These are phyloP conservation scores for Drosophila villosipedis DNA, from an alignment of 2,888 invertebrate species.

Conservation along the genomic window DNA sequence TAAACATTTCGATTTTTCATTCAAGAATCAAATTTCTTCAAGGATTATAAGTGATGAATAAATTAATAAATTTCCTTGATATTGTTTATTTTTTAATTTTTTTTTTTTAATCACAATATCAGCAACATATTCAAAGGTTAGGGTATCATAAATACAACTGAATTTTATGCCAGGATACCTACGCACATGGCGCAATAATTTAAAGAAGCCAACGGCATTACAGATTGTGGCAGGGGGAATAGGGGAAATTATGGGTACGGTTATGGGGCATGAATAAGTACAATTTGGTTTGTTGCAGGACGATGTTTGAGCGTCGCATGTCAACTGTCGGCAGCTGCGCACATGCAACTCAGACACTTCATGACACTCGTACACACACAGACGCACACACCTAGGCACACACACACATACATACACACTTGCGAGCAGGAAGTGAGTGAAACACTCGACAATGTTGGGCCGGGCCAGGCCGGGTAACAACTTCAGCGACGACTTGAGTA, in stretches of 20 bases:
- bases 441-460: slow-evolving; percentile 56
- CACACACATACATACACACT: not conserved
- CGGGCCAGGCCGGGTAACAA: slow-evolving; percentile 50
- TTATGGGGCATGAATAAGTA: slow-evolving; percentile 47
- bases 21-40: not conserved
- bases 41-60: no score
- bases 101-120: not conserved
- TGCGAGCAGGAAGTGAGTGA: slow-evolving; percentile 66
- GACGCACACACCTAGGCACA: slow-evolving; percentile 6
- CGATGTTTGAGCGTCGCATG: slow-evolving; percentile 66
- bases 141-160: slow-evolving; percentile 52
- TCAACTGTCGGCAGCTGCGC: slow-evolving; percentile 75
- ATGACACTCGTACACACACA: slow-evolving; percentile 52
- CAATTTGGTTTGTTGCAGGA: slow-evolving; percentile 46
- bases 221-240: slow-evolving; percentile 2
- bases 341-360: slow-evolving; percentile 76
- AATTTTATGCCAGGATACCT: slow-evolving; percentile 55
- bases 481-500: slow-evolving; percentile 63
- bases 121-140: not conserved
- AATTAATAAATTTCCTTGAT: not conserved
- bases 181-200: slow-evolving; percentile 57
- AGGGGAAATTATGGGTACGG: slow-evolving; percentile 14
- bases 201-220: slow-evolving; percentile 55
- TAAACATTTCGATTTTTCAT: not conserved
- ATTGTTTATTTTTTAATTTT: not conserved